Conservation (phyloP, 1,140 invertebrate species). For the Lasioglossum baleicum region DNA sequence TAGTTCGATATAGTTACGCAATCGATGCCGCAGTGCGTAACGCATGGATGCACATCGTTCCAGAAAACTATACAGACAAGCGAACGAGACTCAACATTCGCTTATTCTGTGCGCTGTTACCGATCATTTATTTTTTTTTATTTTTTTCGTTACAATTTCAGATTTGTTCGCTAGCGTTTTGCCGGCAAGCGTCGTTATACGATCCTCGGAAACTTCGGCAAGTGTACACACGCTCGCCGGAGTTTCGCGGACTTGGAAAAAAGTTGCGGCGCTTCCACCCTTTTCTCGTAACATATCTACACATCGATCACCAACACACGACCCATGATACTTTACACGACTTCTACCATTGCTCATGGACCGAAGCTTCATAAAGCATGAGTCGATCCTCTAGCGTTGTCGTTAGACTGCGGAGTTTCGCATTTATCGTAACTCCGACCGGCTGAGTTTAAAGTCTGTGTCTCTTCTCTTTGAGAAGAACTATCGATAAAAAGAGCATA, state of each 20-base stretch:
- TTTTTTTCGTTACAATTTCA: constrained; percentile 12
- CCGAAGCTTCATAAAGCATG: constrained; percentile 35
- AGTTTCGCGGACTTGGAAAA: neutral
- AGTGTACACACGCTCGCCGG: neutral
- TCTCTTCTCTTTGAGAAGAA: too few species aligned
- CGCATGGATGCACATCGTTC: constrained; percentile 38
- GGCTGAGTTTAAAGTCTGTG: too few species aligned
- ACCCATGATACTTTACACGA: constrained; percentile 37
- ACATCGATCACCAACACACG: constrained; percentile 48
- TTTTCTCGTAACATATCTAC: constrained; percentile 1
- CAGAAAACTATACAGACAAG: constrained; percentile 4
- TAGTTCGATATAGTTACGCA: constrained; percentile 37
- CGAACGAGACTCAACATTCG: neutral
- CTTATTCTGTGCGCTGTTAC: constrained; percentile 15
- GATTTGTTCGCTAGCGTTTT: neutral
- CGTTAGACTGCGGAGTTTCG: too few species aligned
- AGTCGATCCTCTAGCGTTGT: constrained; percentile 31
- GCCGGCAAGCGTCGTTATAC: neutral
- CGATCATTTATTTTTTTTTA: neutral
- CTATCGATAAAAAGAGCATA: too few species aligned
- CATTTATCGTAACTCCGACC: too few species aligned
- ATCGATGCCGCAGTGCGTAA: constrained; percentile 26
- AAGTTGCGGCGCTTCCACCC: neutral
- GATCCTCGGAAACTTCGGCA: neutral
- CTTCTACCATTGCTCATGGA: neutral